phyloP scores from a whole-genome alignment of 2,888 invertebrate species.

The Tipula lateralis region DNA sequence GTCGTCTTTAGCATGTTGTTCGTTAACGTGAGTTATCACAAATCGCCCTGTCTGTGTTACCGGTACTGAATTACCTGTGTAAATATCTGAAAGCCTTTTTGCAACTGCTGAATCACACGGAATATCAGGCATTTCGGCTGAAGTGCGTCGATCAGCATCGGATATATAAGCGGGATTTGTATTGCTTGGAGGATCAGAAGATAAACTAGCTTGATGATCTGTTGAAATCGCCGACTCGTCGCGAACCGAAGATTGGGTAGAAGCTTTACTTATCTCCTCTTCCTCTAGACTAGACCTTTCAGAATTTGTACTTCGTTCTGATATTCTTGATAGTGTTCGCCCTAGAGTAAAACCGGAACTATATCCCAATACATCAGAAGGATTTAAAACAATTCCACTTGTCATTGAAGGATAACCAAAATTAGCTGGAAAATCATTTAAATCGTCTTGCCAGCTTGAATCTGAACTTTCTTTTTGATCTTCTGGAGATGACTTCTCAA shows the following conservation, averaged over 20 bases:
- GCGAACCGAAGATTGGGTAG: slow-evolving; percentile 76
- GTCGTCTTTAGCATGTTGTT: slow-evolving; percentile 43
- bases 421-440: slow-evolving; percentile 69
- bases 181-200: slow-evolving; percentile 76
- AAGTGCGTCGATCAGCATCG: slow-evolving; percentile 72
- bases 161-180: slow-evolving; percentile 71
- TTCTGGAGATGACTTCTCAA: slow-evolving; percentile 53
- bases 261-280: slow-evolving; percentile 81
- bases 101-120: slow-evolving; percentile 64
- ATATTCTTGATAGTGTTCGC: slow-evolving; percentile 77
- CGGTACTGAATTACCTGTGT: slow-evolving; percentile 52
- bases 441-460: slow-evolving; percentile 67
- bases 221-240: slow-evolving; percentile 79
- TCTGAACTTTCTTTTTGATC: slow-evolving; percentile 54
- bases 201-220: slow-evolving; percentile 78
- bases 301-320: slow-evolving; percentile 82
- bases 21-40: slow-evolving; percentile 49
- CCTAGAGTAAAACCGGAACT: slow-evolving; percentile 68
- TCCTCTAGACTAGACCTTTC: slow-evolving; percentile 80
- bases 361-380: slow-evolving; percentile 66
- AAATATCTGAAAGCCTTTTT: slow-evolving; percentile 55
- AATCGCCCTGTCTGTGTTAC: slow-evolving; percentile 46
- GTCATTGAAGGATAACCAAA: slow-evolving; percentile 66
- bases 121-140: slow-evolving; percentile 79
- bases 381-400: slow-evolving; percentile 52